Base-by-base conservation (phyloP, 1,140 invertebrate species). In the Ostrea denselamellosa region DNA sequence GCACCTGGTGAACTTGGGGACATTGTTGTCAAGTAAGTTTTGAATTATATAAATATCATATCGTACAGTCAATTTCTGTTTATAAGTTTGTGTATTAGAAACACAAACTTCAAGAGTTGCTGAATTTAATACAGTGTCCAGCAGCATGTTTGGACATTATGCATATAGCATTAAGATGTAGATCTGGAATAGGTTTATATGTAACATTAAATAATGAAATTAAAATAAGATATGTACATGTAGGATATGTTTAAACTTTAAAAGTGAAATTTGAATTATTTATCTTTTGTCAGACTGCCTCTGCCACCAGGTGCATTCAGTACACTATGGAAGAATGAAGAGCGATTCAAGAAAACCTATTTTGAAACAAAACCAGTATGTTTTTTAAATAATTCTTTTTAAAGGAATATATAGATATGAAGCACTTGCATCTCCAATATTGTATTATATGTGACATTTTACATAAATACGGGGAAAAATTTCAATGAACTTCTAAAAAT, bases 241-340 rank as follows among this genome's bases (percentile, higher is more conserved):
- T 17, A 0, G 56, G n/a, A 19, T 7, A n/a, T 62, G n/a, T 19
- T 62, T 44, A 44, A 44, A 44, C 5, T 44, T 44, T 44, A 2
- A 44, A n/a, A 19, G 17, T 62, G 56, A 62, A 19, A 3, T 22
- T 54, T 0, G 4, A 83, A 44, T 19, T 44, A 5, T 44, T 83
- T 22, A 19, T 53, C 52, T 53, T 54, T 28, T 90, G 91, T 14
- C 90, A 95, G 94, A 86, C 92, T 98, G 19, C 98, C 98, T 0
- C 93, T 99, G 25, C 98, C 98, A 0, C 98, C 98, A 0, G 98
- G 98, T 8, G 97, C 96, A 54, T 96, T 98, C 93, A 96, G 96
- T 0, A 98, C 97, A 0, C 95, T 99, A 0, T 99, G 97, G 94
- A 96, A 96, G 90, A 96, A 97, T 51, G 97, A 98, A 86, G 97